phyloP scores from a whole-genome alignment of 2,888 invertebrate species.

The Mesorhabditis spiculigera region DNA sequence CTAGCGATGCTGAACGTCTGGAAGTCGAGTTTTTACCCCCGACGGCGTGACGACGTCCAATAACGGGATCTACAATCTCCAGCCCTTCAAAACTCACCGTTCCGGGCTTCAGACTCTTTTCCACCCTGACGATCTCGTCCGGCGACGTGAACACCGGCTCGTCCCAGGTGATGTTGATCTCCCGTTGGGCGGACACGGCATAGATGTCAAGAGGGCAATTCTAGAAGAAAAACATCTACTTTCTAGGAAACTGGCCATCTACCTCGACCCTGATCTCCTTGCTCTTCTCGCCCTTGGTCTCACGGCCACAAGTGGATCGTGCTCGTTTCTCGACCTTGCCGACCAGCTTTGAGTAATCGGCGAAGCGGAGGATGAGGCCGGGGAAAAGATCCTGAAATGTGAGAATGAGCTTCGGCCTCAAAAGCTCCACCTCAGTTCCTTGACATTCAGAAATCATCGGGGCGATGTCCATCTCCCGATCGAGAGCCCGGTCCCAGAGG shows the following conservation, averaged over 20 bases:
- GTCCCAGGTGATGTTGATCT: slow-evolving; percentile 53
- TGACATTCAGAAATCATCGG: slow-evolving; percentile 51
- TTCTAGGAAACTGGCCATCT: background rate
- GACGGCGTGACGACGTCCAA: too few relatives aligned
- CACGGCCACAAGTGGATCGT: slow-evolving; percentile 85
- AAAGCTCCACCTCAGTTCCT: slow-evolving; percentile 30
- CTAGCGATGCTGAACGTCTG: too few relatives aligned
- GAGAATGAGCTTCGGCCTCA: background rate
- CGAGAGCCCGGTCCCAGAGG: slow-evolving; percentile 85
- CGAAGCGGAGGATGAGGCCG: slow-evolving; percentile 83
- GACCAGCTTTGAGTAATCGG: slow-evolving; percentile 77
- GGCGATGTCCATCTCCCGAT: slow-evolving; percentile 69
- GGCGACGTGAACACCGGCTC: slow-evolving; percentile 46
- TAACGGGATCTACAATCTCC: too few relatives aligned
- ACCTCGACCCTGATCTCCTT: slow-evolving; percentile 15
- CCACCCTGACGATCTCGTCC: slow-evolving; percentile 38
- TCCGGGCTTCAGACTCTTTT: slow-evolving; percentile 55
- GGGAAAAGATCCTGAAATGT: slow-evolving; percentile 74
- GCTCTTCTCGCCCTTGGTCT: slow-evolving; percentile 35
- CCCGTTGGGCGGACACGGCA: slow-evolving; percentile 75
- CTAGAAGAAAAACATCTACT: slow-evolving; percentile 12
- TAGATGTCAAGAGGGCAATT: slow-evolving; percentile 84
- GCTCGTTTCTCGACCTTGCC: slow-evolving; percentile 56
- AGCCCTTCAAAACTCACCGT: slow-evolving; percentile 20
- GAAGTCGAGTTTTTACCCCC: too few relatives aligned